Evolutionary conservation across 2,888 invertebrate species (phyloP), one percentile per base, ranked within the genome.

Genomic region (Masnerella sp.): DNA sequence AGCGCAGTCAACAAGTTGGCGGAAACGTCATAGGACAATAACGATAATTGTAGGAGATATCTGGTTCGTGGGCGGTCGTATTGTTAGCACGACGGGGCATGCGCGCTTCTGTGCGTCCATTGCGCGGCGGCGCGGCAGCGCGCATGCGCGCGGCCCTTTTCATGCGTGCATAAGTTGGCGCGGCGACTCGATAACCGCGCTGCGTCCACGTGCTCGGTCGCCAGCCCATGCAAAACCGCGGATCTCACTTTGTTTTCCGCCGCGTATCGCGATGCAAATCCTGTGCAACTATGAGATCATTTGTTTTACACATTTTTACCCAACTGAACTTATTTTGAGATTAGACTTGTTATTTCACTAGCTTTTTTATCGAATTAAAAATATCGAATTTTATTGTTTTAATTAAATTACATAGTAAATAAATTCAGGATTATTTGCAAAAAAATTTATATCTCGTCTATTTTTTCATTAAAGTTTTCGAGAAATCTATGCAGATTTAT

Each of bases 21-120:
- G 76, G n/a, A n/a, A n/a, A n/a, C n/a, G n/a, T n/a, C n/a, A n/a
- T n/a, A 72, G 82, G 81, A 85, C 84, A 85, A 85, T 84, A 85
- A 85, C 85, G 83, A 85, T 58, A 43, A 58, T 22, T 2, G 5
- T 83, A 85, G 83, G 83, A 85, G 84, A 85, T 85, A 84, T 83
- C 84, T 83, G 82, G 83, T 82, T 84, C 82, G 30, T 28, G 30
- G 30, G 17, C 15, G 47, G 40, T 42, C 18, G n/a, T 42, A 42
- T 42, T 42, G 20, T 42, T 42, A 18, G 20, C 40, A 20, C 40
- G 18, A 42, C 17, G 20, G 11, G 20, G 82, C 82, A 84, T 85
- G 78, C 83, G 78, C 83, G 83, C 84, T 84, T 84, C 85, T 82
- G 84, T 84, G 80, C 80, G 76, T 75, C 78, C 78, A 58, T 58